Percentiles rank a stretch among this genome's conserved stretches.
phyloP scores from a whole-genome alignment of 2,797 vertebrate species.

The Sorex maritimensis region DNA sequence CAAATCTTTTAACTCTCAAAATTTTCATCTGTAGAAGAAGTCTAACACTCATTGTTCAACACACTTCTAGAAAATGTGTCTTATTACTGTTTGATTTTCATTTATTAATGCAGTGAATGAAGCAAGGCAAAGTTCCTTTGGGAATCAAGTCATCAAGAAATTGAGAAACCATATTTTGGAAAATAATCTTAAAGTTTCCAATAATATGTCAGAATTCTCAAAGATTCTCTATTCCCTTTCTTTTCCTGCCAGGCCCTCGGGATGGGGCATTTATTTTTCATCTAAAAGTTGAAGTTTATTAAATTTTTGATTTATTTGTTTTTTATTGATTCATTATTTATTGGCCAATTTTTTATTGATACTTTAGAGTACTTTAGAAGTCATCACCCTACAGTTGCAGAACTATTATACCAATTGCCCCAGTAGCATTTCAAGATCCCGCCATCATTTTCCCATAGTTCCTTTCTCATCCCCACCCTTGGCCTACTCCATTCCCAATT shows the following conservation, averaged over 20 bases:
- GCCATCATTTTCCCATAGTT: too few species aligned
- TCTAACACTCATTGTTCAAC: background rate
- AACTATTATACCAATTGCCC: too few species aligned
- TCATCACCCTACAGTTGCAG: too few species aligned
- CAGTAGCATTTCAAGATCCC: too few species aligned
- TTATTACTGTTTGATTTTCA: conserved; percentile 26
- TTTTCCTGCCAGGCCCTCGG: background rate
- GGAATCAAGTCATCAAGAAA: conserved; percentile 50
- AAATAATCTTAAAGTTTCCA: conserved; percentile 26
- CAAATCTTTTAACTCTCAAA: background rate
- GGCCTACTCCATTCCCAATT: too few species aligned
- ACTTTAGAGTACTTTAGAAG: too few species aligned
- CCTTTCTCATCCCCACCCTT: too few species aligned
- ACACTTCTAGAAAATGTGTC: background rate
- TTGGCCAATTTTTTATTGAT: too few species aligned
- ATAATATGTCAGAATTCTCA: background rate
- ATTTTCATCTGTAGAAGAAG: background rate
- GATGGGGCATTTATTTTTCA: too few species aligned
- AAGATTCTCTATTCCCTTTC: background rate
- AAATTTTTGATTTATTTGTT: too few species aligned
- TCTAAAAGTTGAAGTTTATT: too few species aligned
- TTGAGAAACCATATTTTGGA: conserved; percentile 5
- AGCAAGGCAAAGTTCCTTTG: conserved; percentile 29
- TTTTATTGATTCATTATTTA: too few species aligned
- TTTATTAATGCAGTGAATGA: background rate